Percentiles rank a stretch among this genome's conserved stretches.
These are phyloP conservation scores for Idaea biselata DNA, from an alignment of 2,888 invertebrate species.

Conservation along the genomic window DNA sequence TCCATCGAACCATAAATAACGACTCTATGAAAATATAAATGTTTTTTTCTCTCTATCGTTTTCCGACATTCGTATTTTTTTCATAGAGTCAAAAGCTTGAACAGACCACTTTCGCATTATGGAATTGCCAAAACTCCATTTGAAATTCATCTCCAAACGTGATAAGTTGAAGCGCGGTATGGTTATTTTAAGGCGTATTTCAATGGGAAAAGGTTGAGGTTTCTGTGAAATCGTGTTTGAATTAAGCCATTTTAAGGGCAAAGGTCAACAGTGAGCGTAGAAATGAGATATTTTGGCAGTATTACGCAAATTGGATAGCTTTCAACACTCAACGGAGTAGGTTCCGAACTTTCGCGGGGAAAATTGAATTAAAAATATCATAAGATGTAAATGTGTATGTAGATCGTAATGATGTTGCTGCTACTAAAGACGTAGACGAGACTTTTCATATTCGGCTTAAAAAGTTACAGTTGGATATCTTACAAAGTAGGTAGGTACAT, in stretches of 20 bases:
- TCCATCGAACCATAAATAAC: conserved; percentile 78
- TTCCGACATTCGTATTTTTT: conserved; percentile 76
- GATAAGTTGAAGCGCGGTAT: conserved; percentile 29
- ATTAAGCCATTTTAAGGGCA: conserved; percentile 42
- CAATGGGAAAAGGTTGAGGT: conserved; percentile 27
- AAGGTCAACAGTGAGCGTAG: conserved; percentile 69
- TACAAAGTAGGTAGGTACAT: conserved; percentile 2
- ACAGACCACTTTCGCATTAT: conserved; percentile 81
- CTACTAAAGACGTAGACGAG: conserved; percentile 46
- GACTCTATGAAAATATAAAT: conserved; percentile 80
- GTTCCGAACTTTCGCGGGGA: conserved; percentile 78
- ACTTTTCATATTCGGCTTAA: conserved; percentile 43
- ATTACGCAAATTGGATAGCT: conserved; percentile 82
- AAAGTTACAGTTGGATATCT: conserved; percentile 41
- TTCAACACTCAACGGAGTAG: conserved; percentile 81
- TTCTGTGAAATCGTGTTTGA: conserved; percentile 22
- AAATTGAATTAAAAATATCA: conserved; percentile 81
- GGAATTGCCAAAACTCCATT: conserved; percentile 80
- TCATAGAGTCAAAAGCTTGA: conserved; percentile 81
- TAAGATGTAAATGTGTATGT: conserved; percentile 77
- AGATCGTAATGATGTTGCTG: conserved; percentile 70
- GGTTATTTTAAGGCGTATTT: conserved; percentile 35
- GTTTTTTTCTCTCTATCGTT: conserved; percentile 78
- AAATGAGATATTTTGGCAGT: conserved; percentile 82
- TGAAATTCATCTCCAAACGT: conserved; percentile 45